Evolutionary conservation across 2,797 vertebrate genomes (phyloP), one percentile per base, ranked within the genome.

Genomic region (Eleutherodactylus coqui): DNA sequence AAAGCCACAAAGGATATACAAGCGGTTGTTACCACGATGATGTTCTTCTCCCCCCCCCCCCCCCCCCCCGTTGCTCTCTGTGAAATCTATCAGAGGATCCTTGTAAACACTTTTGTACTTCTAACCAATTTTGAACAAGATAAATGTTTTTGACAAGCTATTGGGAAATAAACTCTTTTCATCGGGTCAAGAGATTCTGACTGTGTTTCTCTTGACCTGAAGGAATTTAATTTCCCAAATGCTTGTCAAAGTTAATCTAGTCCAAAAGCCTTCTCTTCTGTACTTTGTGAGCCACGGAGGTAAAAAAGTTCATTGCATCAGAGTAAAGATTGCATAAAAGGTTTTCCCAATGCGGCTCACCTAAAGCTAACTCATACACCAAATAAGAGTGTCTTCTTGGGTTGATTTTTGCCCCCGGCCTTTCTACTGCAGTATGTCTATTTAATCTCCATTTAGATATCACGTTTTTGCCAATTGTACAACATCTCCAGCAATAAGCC

Each of bases 161-260:
- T 73, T 43, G 80, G 85, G 73, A 87, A 38, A 69, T 72, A 58
- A 73, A 62, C 81, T 79, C n/a, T 53, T 70, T 82, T 87, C 67
- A 75, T 84, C 82, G 58, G 82, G 86, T 84, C 86, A 87, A 84
- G 53, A 84, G 67, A 87, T 75, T 67, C 75, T 75, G 82, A 77
- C 75, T 79, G 38, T 17, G 19, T 75, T 45, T 79, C 49, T 67
- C 27, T 79, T 84, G 86, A 87, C 86, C 81, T 87, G 76, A 60
- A 87, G 86, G 86, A 84, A 87, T 79, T 84, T 84, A 36, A 64
- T 55, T 41, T 84, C 86, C 86, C 86, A 79, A 84, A 83, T 79
- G 86, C 75, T 87, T 87, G 86, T 87, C 86, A 87, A 32, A 38
- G 75, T 47, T 84, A 72, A 87, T 87, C 78, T 84, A 79, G 34